These are phyloP conservation scores for Hydrotaea diabolus DNA, from an alignment of 2,888 invertebrate species.

Conservation along the genomic window DNA sequence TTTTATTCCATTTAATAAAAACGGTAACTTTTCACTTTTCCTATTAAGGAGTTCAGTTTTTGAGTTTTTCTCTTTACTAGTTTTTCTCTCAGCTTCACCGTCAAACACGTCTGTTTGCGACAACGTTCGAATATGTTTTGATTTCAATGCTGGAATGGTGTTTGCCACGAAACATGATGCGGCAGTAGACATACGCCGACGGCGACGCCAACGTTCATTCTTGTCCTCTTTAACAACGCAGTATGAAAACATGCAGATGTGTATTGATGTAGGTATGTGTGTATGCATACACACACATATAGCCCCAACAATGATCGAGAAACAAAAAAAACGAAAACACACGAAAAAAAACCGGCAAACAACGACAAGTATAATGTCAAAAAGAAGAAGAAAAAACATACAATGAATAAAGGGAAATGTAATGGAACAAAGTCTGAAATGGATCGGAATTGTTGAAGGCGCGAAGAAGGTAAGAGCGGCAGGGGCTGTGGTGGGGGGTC, in stretches of 20 bases:
- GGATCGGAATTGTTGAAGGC: not conserved
- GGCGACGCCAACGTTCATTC: conserved; percentile 14
- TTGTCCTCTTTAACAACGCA: not conserved
- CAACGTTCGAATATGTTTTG: conserved; percentile 61
- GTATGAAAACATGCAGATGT: no score
- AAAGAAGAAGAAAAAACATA: not conserved
- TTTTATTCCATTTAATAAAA: conserved; percentile 12
- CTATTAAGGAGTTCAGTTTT: not conserved
- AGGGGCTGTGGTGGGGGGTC: no score
- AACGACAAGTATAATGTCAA: conserved; percentile 28
- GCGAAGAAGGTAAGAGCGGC: not conserved
- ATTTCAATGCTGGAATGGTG: conserved; percentile 44
- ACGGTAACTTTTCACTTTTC: conserved; percentile 21
- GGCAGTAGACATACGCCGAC: not conserved
- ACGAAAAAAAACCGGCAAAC: conserved; percentile 50
- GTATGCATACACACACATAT: no score
- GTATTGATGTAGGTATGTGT: no score
- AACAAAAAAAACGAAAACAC: conserved; percentile 37
- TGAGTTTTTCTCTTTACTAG: not conserved
- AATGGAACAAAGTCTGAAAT: conserved; percentile 16
- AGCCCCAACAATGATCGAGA: conserved; percentile 43
- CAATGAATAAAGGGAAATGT: not conserved
- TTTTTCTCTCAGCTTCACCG: conserved; percentile 34
- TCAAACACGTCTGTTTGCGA: conserved; percentile 50
- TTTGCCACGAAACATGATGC: conserved; percentile 53